Base-by-base conservation (phyloP, 2,888 invertebrate genomes). In the Bembecia ichneumoniformis region DNA sequence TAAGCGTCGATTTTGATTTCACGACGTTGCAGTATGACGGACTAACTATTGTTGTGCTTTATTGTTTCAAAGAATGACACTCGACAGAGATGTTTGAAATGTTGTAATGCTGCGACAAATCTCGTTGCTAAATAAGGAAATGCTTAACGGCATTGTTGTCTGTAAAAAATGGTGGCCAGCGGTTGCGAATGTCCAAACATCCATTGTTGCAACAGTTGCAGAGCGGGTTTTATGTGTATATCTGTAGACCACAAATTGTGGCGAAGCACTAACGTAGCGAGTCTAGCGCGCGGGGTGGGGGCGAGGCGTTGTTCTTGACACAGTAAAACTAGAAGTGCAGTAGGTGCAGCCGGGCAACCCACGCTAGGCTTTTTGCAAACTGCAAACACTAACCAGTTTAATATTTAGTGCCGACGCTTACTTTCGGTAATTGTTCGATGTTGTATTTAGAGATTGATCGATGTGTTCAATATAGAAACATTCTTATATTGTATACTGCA, bases 291-390 rank as follows among this genome's bases (percentile, higher is more conserved):
- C 65, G 71, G 57, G 74, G 71, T 67, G 79, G 81, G 69, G 78
- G 77, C 76, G 78, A 82, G 81, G 73, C 76, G 86, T 86, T 80
- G 87, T 87, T 78, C 87, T 87, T 87, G 87, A 86, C 87, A 87
- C 83, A 87, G 86, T 87, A 86, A 87, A 80, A 79, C 84, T 83
- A 82, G 84, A 82, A 82, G 82, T 84, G 84, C 87, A 87, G 83
- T 86, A 84, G 84, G 82, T 84, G 86, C 86, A 82, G 77, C 75
- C 51, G 73, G 28, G 28, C 82, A 71, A 63, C 86, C 87, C 78
- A 87, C 87, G 75, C 74, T 47, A 71, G 78, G 83, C 82, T 84
- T 84, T 82, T 84, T 80, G 82, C 76, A 71, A 66, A 68, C 65
- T 60, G 65, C 67, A 66, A 68, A 67, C 64, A 63, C 64, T 59